These are phyloP conservation scores for Euura saliciscinereae DNA, from an alignment of 1,140 invertebrate species.

Conservation along the genomic window DNA sequence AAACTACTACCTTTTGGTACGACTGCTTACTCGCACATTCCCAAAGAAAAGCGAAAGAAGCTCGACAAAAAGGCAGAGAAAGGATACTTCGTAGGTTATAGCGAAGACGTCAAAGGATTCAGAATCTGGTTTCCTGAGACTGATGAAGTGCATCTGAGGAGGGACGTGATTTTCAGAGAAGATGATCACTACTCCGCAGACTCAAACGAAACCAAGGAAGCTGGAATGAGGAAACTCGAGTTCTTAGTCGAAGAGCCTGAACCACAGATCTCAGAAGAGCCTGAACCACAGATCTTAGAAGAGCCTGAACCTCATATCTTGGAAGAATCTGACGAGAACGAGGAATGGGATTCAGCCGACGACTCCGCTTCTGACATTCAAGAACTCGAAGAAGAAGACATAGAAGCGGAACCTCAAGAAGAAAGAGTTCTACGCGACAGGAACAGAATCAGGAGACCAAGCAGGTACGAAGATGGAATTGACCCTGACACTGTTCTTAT, in stretches of 20 bases:
- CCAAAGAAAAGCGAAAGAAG: no score
- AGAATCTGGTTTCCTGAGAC: constrained; percentile 35
- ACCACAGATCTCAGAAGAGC: not conserved
- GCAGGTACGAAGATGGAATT: not conserved
- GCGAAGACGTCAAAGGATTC: constrained; percentile 42
- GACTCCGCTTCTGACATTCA: not conserved
- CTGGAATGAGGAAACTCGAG: not conserved
- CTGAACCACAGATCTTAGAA: not conserved
- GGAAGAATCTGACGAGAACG: not conserved
- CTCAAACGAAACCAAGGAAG: not conserved
- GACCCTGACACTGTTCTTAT: not conserved
- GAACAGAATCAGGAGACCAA: not conserved
- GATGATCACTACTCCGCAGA: not conserved
- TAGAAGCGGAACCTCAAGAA: not conserved
- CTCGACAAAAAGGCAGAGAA: no score
- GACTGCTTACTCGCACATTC: not conserved
- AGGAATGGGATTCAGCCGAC: not conserved
- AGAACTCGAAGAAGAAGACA: not conserved
- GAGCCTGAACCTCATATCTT: not conserved
- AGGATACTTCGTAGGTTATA: constrained; percentile 2
- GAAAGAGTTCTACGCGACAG: not conserved
- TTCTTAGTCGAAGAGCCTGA: not conserved
- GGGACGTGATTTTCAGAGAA: constrained; percentile 20
- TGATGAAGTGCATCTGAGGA: constrained; percentile 31
- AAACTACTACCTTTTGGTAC: constrained; percentile 44